These are phyloP conservation scores for Acanthisitta chloris DNA, from an alignment of 2,113 vertebrate genomes.

Conservation along the genomic window DNA sequence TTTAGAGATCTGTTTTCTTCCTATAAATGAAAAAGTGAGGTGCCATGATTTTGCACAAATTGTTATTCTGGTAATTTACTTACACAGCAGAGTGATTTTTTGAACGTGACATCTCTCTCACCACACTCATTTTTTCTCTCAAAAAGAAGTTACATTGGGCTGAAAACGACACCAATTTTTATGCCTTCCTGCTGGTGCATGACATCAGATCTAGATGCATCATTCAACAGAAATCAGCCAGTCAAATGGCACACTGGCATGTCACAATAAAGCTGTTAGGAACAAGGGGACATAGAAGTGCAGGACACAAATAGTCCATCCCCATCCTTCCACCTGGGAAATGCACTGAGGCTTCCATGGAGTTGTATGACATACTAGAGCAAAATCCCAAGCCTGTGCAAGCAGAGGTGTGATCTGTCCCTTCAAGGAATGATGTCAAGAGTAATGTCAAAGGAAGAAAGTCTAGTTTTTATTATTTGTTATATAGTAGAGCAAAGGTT, in stretches of 20 bases:
- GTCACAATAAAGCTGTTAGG: neutral
- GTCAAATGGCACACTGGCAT: neutral
- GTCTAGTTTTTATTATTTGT: neutral
- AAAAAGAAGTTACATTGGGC: neutral
- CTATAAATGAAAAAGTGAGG: neutral
- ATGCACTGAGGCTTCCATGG: neutral
- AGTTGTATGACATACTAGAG: neutral
- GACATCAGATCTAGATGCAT: neutral
- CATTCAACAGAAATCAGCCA: neutral
- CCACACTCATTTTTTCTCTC: neutral
- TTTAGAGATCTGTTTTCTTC: neutral
- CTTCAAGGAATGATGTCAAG: neutral
- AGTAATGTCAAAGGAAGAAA: neutral
- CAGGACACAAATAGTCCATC: neutral
- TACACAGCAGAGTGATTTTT: neutral
- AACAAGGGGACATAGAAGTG: neutral
- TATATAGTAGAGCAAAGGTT: neutral
- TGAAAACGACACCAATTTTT: neutral
- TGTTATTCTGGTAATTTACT: neutral
- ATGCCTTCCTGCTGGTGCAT: neutral
- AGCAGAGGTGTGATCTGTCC: neutral
- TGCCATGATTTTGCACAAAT: neutral
- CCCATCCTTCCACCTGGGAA: neutral
- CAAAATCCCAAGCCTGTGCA: neutral
- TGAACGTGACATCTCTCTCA: neutral